Base-by-base conservation (phyloP, 2,113 vertebrate species). In the Erythrocebus patas region DNA sequence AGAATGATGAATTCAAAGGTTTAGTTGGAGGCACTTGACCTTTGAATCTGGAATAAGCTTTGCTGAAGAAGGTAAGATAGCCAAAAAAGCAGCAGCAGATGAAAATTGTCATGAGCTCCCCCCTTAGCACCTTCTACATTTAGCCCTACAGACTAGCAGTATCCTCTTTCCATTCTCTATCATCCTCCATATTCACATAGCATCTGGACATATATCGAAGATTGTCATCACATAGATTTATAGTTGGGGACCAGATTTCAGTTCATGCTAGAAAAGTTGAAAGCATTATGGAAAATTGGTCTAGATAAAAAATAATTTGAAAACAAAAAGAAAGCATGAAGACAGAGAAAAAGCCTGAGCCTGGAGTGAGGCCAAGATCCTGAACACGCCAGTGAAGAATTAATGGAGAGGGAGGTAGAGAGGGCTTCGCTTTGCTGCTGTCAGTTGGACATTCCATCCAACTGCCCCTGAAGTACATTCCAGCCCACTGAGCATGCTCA, bases 381-480 rank as follows among this genome's bases (percentile, higher is more conserved):
- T 68, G 52, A 66, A 1, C 50, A 72, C 14, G 17, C 48, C 89
- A 68, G 25, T 12, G 43, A 76, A 6, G 55, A 25, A 61, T 10
- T 7, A 32, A 43, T 43, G 25, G 45, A 32, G 17, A 93, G 22
- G 70, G 32, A 30, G 22, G 27, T 27, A 25, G 73, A 87, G 38
- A 78, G 64, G 45, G 22, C 43, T 72, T 78, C 25, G 20, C 59
- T 82, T 50, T 52, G 27, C 87, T 64, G 92, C 95, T 57, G 94
- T 97, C 97, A 45, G 96, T 97, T 98, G 85, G 96, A 89, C 87
- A 73, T 97, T 98, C 96, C 92, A 94, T 70, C 92, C 98, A 98
- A 98, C 97, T 98, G 98, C 90, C 96, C 87, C 57, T 92, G 89
- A 64, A 32, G 20, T 78, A 38, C 80, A 85, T 98, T 98, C 97